Conservation (phyloP, 2,113 vertebrate species). For the Nothocercus julius region DNA sequence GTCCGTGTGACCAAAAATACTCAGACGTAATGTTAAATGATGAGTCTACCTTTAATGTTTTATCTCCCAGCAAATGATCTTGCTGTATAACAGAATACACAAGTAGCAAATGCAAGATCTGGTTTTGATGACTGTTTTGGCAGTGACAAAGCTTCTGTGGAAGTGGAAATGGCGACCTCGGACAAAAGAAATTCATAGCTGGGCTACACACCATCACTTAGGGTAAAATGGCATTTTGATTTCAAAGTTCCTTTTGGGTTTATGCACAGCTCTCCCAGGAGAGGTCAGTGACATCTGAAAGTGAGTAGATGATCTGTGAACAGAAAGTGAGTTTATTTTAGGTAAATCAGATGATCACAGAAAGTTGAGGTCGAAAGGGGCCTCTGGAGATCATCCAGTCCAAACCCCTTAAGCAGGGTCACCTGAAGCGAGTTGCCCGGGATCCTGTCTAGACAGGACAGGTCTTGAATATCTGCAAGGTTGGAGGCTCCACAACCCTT, state of each 20-base stretch:
- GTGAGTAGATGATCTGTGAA: neutral
- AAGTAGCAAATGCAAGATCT: neutral
- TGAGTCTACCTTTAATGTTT: neutral
- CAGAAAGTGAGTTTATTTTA: neutral
- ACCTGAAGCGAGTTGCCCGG: neutral
- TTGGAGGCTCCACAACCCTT: neutral
- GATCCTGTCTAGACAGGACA: neutral
- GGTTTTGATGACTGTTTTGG: neutral
- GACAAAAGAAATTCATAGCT: neutral
- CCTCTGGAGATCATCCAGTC: neutral
- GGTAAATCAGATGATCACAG: neutral
- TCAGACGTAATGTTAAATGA: neutral
- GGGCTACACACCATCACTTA: neutral
- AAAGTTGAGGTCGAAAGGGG: neutral
- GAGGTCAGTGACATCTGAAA: neutral
- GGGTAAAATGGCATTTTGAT: neutral
- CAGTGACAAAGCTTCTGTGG: neutral
- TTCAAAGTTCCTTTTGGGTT: neutral
- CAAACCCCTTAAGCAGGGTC: neutral
- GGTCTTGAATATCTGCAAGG: neutral
- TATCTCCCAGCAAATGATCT: neutral
- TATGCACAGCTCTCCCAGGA: neutral
- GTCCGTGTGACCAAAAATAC: neutral
- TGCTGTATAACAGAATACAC: neutral
- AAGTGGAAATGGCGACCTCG: neutral